phyloP scores from a whole-genome alignment of 2,888 invertebrate genomes.

The Sphaeridia pumilis region DNA sequence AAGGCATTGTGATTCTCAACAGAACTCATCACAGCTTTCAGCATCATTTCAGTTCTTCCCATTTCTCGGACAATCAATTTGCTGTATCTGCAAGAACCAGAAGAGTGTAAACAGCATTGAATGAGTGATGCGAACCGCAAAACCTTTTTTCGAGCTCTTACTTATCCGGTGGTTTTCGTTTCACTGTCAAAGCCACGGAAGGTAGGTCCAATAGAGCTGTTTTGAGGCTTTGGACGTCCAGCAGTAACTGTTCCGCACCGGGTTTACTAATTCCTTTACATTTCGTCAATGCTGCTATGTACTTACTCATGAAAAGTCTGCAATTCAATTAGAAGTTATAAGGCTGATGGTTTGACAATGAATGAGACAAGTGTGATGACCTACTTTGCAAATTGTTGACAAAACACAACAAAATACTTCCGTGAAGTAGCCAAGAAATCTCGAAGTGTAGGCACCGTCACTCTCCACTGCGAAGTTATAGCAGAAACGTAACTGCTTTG shows the following conservation, averaged over 20 bases:
- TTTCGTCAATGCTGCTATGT: conserved; percentile 77
- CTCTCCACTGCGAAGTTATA: conserved; percentile 72
- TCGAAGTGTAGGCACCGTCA: conserved; percentile 73
- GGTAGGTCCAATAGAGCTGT: conserved; percentile 90
- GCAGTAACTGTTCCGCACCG: conserved; percentile 85
- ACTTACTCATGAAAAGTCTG: conserved; percentile 86
- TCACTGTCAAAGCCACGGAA: conserved; percentile 76
- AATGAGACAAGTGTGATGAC: conserved; percentile 29
- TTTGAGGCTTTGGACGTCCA: conserved; percentile 89
- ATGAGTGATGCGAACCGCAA: too few species aligned
- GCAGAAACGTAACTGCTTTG: conserved; percentile 90
- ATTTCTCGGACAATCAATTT: conserved; percentile 72
- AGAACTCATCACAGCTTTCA: conserved; percentile 97
- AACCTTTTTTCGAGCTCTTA: conserved; percentile 41
- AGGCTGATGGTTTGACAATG: background rate
- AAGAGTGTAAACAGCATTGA: too few species aligned
- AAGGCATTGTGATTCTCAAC: conserved; percentile 65
- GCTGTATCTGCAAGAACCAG: conserved; percentile 42
- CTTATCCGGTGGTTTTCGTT: conserved; percentile 77
- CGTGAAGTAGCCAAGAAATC: conserved; percentile 81
- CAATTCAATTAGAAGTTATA: conserved; percentile 16
- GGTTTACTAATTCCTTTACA: conserved; percentile 78
- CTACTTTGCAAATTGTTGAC: conserved; percentile 82
- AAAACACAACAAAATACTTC: conserved; percentile 97
- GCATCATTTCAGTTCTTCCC: conserved; percentile 95